Conservation (phyloP, 2,113 vertebrate species). For the Silurus meridionalis region DNA sequence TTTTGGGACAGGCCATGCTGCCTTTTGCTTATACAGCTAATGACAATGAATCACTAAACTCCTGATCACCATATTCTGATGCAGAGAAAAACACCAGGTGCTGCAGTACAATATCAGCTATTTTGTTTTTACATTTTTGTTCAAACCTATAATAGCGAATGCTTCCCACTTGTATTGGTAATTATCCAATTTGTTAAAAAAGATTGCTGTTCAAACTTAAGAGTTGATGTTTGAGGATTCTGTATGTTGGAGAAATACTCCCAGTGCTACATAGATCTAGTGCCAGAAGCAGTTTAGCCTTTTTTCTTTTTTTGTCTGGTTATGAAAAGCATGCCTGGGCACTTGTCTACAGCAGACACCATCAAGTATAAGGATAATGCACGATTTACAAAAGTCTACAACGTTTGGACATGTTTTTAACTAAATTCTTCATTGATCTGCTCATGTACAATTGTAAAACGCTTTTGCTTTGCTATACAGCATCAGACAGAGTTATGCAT, state of each 20-base stretch:
- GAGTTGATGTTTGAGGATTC: constrained; percentile 12
- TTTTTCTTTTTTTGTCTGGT: not conserved
- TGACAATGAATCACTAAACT: constrained; percentile 23
- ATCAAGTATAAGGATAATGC: constrained; percentile 11
- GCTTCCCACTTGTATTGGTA: constrained; percentile 5
- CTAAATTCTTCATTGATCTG: not conserved
- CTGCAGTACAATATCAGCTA: not conserved
- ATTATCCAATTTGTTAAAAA: not conserved
- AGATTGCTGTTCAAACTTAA: not conserved
- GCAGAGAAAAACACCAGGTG: constrained; percentile 11
- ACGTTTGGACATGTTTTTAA: not conserved
- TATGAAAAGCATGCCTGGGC: constrained; percentile 34
- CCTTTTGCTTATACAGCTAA: constrained; percentile 26
- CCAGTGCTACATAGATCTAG: constrained; percentile 17
- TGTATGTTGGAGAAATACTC: constrained; percentile 28
- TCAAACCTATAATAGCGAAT: not conserved
- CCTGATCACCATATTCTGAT: not conserved
- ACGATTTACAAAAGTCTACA: constrained; percentile 1
- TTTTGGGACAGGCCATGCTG: constrained; percentile 3
- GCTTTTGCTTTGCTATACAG: constrained; percentile 4
- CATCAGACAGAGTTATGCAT: constrained; percentile 18
- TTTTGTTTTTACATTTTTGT: constrained; percentile 4
- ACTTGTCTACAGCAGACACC: constrained; percentile 10
- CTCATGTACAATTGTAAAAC: constrained; percentile 20
- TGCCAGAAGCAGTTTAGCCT: constrained; percentile 46